Base-by-base conservation (phyloP, 35 echinoderm and acorn worm genomes). In the Lytechinus pictus region DNA sequence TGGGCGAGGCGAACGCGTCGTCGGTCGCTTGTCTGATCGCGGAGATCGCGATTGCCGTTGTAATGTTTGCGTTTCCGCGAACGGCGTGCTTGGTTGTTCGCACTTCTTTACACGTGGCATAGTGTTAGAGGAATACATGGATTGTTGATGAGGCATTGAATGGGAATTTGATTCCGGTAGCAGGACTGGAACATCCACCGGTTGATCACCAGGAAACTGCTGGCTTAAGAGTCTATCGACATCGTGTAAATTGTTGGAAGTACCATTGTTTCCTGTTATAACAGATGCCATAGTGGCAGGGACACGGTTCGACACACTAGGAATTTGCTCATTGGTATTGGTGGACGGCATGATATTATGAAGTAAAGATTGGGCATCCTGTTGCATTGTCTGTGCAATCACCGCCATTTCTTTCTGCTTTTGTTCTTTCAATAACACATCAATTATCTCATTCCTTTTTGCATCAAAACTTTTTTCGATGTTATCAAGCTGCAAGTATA, bases 401-500 rank as follows among this genome's bases (percentile, higher is more conserved):
- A 57, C 92, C 10, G 52, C 92, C 92, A 93, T 93, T 93, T 94
- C 95, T 86, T 79, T 93, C 53, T 93, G 92, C 92, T 57, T 93
- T 66, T 93, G 92, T 95, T 94, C 94, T 57, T 94, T 95, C 89
- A 96, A 52, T 28, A 96, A 91, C 9, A 97, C 95, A 28, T 98
- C 95, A 86, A 98, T 98, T 16, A 98, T 98, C 29, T 96, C 96
- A 33, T 86, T 93, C 88, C 95, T 95, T 52, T 98, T 96, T 90
- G 96, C 97, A 51, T 98, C 97, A 90, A 98, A 98, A 86, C 95
- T 97, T 21, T 89, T 95, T 94, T 98, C 96, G 52, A 98, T 97
- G 21, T 56, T 94, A 10, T 92, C 96, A 5, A 98, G 91, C 93
- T 98, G 97, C 52, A 95, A 72, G 61, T 98, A 98, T 6, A 98